Evolutionary conservation across 2,797 vertebrate genomes (phyloP).

Genomic region (Poeciliopsis paucimaculata): DNA sequence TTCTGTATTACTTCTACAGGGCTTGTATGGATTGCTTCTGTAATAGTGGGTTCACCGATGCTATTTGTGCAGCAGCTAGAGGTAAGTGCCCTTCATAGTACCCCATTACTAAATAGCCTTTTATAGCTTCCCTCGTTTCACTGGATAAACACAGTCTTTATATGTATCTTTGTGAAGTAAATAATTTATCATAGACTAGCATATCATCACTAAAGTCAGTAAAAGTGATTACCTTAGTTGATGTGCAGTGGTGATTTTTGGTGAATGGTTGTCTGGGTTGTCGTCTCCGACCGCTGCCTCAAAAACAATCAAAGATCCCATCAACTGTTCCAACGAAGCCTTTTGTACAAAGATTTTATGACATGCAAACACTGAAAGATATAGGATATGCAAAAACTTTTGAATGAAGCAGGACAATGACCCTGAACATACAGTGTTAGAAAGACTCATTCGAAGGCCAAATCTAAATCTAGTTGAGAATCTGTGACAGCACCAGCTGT

Average conservation of each 20-base stretch:
- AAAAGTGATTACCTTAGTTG: background rate
- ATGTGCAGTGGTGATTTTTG: background rate
- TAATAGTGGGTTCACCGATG: constrained; percentile 87
- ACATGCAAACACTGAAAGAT: background rate
- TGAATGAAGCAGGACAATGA: background rate
- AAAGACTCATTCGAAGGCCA: background rate
- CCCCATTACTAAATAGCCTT: background rate
- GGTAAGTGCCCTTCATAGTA: constrained; percentile 61
- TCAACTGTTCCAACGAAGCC: background rate
- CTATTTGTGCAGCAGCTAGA: constrained; percentile 86
- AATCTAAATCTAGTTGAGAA: background rate
- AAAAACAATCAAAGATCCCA: background rate
- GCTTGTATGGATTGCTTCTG: constrained; percentile 81
- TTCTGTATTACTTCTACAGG: constrained; percentile 69
- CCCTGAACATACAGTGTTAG: background rate
- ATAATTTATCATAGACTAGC: background rate
- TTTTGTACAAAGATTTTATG: background rate
- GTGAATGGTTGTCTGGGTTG: background rate
- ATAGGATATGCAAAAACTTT: background rate
- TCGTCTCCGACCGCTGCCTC: background rate
- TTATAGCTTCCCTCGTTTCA: background rate
- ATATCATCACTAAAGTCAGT: background rate
- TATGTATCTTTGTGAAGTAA: background rate
- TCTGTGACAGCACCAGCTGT: background rate
- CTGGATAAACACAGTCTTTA: background rate